phyloP scores from a whole-genome alignment of 2,797 vertebrate genomes.

The Acrossocheilus wenchowensis region DNA sequence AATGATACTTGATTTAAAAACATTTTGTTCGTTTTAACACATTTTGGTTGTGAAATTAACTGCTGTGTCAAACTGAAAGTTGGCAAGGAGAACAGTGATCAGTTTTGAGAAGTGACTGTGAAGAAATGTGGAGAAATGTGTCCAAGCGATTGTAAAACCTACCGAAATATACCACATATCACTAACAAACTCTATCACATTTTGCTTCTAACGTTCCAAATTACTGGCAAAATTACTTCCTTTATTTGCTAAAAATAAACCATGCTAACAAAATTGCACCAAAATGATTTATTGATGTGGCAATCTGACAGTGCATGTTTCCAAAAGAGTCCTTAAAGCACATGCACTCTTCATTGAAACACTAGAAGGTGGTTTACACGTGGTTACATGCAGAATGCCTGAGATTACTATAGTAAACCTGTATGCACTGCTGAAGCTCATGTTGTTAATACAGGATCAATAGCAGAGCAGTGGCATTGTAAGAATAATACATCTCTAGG shows the following conservation, averaged over 20 bases:
- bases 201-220: not conserved
- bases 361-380: not conserved
- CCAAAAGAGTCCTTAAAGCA: not conserved
- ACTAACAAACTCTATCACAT: not conserved
- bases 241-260: not conserved
- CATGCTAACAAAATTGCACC: not conserved
- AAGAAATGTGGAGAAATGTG: not conserved
- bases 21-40: not conserved
- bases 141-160: not conserved
- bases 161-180: not conserved
- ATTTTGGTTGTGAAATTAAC: not conserved
- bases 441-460: not conserved
- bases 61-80: not conserved
- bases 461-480: not conserved
- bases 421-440: conserved; percentile 12
- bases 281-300: conserved; percentile 10
- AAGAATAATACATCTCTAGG: not conserved
- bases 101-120: not conserved
- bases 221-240: not conserved
- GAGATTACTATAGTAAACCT: conserved; percentile 22
- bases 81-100: not conserved
- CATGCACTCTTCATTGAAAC: conserved; percentile 13
- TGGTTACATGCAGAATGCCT: conserved; percentile 1
- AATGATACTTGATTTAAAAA: not conserved
- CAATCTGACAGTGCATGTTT: not conserved